Evolutionary conservation across 2,113 vertebrate genomes (phyloP), one percentile per base, ranked within the genome.

Genomic region (Climacteris rufus): DNA sequence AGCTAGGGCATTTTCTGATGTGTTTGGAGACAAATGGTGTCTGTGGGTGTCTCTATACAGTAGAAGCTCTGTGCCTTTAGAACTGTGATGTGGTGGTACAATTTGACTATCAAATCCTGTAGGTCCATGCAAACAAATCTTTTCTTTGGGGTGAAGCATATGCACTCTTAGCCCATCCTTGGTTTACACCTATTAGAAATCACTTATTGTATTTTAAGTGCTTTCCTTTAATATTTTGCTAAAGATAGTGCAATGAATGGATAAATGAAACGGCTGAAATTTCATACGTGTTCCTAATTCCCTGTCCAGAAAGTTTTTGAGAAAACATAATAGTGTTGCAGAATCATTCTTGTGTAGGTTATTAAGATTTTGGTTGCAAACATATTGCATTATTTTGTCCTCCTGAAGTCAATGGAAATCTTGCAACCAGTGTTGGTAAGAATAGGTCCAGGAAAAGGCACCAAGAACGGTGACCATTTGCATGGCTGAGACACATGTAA

Each of bases 391-490:
- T 4, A 0, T 72, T 65, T 78, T 88, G 11, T 23, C 54, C 24
- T 47, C 0, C 59, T 80, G 59, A 49, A 74, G 35, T 66, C 13
- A 16, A 0, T 24, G 31, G 24, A 87, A 74, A 9, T 81, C 82
- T 76, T 83, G 37, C 35, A 44, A 15, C 44, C 0, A 0, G 37
- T 70, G 82, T 75, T 52, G 27, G 1, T 68, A 56, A 66, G 47
- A 59, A 23, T 3, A 65, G 33, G 31, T 79, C 25, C 28, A 45
- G 47, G 42, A 78, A 87, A 35, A 60, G 45, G 24, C 71, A 69
- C 13, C 10, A 37, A 79, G 53, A 53, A 4, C 0, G 0, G 23
- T 4, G 2, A 11, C 42, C 10, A 6, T 90, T 79, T 69, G 13
- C 14, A 5, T 20, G 61, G 40, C 19, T 76, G 25, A 5, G 7